Conservation (phyloP, 1,140 invertebrate genomes). For the Ptiloglossa arizonensis region DNA sequence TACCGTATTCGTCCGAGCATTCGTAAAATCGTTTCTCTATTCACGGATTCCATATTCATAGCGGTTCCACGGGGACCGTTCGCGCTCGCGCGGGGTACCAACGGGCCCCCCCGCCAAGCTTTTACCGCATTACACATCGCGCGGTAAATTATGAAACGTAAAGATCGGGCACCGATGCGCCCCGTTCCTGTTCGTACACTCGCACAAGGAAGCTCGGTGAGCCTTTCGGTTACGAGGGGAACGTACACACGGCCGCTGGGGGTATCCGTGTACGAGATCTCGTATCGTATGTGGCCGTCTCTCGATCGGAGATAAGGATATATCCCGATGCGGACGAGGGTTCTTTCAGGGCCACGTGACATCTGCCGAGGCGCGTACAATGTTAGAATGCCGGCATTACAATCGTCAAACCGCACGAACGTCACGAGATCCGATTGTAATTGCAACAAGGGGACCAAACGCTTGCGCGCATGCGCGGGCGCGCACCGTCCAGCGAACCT, state of each 20-base stretch:
- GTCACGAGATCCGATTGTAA: conserved; percentile 57
- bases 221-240: no score
- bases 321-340: conserved; percentile 60
- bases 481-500: neutral
- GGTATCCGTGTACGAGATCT: conserved; percentile 32
- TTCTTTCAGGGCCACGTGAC: conserved; percentile 61
- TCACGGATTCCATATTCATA: neutral
- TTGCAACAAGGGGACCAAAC: conserved; percentile 28
- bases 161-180: conserved; percentile 32
- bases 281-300: conserved; percentile 36
- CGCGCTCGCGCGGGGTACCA: neutral
- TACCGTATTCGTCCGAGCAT: neutral
- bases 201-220: neutral
- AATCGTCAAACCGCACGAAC: conserved; percentile 60
- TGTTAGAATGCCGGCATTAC: conserved; percentile 57
- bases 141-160: conserved; percentile 46
- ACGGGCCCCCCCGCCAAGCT: conserved; percentile 5
- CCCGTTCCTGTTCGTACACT: no score
- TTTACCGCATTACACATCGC: conserved; percentile 37
- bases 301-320: conserved; percentile 61
- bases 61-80: neutral
- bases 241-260: neutral
- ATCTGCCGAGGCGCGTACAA: conserved; percentile 59
- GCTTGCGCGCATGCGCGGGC: neutral
- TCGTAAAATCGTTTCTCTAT: neutral